Conservation (phyloP, 2,113 vertebrate species). For the Sula dactylatra region DNA sequence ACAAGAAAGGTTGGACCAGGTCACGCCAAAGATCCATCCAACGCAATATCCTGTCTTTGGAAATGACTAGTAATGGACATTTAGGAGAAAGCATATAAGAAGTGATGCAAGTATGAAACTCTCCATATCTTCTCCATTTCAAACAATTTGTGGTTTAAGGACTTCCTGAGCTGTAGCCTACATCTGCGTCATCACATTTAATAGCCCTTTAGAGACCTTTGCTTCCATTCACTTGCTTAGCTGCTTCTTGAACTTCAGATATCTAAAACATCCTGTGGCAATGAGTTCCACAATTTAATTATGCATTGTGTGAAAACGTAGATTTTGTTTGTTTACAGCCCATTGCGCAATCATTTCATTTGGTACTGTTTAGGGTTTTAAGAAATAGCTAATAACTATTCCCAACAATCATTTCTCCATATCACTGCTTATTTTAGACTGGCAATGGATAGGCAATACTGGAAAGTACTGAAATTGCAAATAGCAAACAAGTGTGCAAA, state of each 20-base stretch:
- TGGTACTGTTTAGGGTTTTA: background rate
- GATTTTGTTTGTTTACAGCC: conserved; percentile 36
- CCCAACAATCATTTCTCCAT: background rate
- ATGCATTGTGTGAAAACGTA: conserved; percentile 18
- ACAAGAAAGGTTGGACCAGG: background rate
- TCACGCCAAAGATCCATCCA: background rate
- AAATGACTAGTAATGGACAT: background rate
- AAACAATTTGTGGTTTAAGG: conserved; percentile 61
- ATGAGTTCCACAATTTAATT: background rate
- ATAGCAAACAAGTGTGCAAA: conserved; percentile 6
- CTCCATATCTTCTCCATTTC: conserved; percentile 43
- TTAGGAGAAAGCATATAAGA: conserved; percentile 6
- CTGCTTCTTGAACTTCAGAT: conserved; percentile 20
- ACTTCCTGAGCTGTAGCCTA: conserved; percentile 46
- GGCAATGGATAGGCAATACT: background rate
- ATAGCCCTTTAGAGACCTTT: conserved; percentile 42
- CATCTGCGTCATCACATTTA: conserved; percentile 55
- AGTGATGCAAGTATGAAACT: conserved; percentile 31
- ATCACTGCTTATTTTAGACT: conserved; percentile 19
- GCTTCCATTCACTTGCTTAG: conserved; percentile 21
- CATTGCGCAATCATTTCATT: conserved; percentile 18
- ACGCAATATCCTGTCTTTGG: background rate
- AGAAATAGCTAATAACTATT: background rate
- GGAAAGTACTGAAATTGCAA: background rate
- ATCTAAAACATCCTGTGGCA: conserved; percentile 32